Evolutionary conservation across 2,113 vertebrate species (phyloP).

Genomic region (Passer montanus): DNA sequence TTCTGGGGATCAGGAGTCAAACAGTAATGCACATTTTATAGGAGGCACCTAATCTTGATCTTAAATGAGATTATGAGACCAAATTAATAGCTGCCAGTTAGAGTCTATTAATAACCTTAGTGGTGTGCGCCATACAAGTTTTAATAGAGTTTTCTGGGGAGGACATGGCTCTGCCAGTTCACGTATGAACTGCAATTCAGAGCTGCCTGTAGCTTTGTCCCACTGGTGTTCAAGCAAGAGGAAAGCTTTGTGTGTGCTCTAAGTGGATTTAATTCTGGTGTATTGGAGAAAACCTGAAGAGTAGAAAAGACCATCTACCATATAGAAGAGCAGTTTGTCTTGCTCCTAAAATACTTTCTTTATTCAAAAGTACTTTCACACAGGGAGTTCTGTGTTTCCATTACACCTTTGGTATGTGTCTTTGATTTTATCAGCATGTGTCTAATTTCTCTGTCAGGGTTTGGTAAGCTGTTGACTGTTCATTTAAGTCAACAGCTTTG

Average conservation of each 20-base stretch:
- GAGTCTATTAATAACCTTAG: not conserved
- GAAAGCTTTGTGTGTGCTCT: not conserved
- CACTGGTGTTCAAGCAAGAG: not conserved
- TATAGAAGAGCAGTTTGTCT: not conserved
- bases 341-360: not conserved
- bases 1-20: not conserved
- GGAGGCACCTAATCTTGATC: not conserved
- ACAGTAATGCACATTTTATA: not conserved
- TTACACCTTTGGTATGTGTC: slow-evolving; percentile 1
- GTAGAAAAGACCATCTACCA: not conserved
- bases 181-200: not conserved
- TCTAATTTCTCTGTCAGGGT: slow-evolving; percentile 17
- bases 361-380: slow-evolving; percentile 18
- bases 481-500: slow-evolving; percentile 13
- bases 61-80: not conserved
- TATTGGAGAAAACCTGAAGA: not conserved
- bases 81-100: not conserved
- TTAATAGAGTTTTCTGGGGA: not conserved
- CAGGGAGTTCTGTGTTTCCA: not conserved
- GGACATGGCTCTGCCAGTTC: not conserved
- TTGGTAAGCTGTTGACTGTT: not conserved
- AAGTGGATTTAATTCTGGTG: not conserved
- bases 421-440: slow-evolving; percentile 34
- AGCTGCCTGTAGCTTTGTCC: not conserved
- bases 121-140: not conserved